These are phyloP conservation scores for Drosophila fungiperda DNA, from an alignment of 2,888 invertebrate genomes.

Conservation along the genomic window DNA sequence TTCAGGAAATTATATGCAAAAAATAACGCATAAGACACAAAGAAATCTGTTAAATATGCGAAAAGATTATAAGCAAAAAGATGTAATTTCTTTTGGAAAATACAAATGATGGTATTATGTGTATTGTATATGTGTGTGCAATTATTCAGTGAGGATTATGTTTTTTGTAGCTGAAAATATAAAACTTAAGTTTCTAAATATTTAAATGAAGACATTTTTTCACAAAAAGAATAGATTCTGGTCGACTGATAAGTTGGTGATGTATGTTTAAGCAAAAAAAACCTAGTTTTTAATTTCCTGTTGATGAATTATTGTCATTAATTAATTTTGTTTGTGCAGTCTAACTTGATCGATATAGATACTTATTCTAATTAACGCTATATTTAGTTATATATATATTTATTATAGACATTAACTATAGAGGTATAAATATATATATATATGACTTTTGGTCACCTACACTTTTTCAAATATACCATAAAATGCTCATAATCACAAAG, in stretches of 20 bases:
- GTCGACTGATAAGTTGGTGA: background rate
- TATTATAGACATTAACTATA: background rate
- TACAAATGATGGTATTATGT: background rate
- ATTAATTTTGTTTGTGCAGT: background rate
- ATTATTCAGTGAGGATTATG: background rate
- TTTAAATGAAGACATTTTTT: background rate
- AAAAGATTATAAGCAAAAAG: background rate
- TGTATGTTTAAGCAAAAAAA: background rate
- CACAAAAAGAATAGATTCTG: background rate
- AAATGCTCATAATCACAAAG: background rate
- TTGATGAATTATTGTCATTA: no score
- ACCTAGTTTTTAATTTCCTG: background rate
- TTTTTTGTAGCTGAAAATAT: background rate
- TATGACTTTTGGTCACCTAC: background rate
- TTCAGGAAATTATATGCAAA: constrained; percentile 19
- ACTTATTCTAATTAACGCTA: background rate
- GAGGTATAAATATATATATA: no score
- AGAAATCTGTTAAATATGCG: background rate
- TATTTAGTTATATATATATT: background rate
- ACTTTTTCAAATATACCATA: background rate
- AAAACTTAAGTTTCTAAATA: background rate
- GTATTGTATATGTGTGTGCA: background rate
- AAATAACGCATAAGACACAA: constrained; percentile 18
- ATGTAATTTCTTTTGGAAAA: background rate
- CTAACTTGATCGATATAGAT: background rate